Percentiles rank a stretch among this genome's conserved stretches.
These are phyloP conservation scores for Protonemura montana DNA, from an alignment of 2,888 invertebrate genomes.

Conservation along the genomic window DNA sequence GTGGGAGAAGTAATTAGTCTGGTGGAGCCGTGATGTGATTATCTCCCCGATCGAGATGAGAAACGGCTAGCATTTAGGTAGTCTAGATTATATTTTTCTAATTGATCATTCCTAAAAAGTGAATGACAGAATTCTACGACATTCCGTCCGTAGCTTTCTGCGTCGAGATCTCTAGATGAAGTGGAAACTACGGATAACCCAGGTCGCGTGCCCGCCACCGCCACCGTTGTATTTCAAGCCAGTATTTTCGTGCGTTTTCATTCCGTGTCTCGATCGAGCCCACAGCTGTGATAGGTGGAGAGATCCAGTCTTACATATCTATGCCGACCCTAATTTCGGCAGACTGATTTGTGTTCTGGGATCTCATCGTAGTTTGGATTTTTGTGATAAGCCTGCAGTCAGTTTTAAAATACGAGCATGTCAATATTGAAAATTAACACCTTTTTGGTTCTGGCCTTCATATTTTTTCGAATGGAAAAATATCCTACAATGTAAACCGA, in stretches of 20 bases:
- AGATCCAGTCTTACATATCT: not conserved
- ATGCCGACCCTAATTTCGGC: not conserved
- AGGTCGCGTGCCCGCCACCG: not conserved
- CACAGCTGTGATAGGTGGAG: not conserved
- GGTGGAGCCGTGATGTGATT: not conserved
- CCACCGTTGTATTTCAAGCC: not conserved
- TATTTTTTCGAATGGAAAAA: not conserved
- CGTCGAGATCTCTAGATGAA: not conserved
- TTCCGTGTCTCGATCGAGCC: not conserved
- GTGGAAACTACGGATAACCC: no score
- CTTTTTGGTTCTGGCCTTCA: not conserved
- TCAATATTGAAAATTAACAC: not conserved
- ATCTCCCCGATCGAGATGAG: not conserved
- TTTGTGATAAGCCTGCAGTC: not conserved
- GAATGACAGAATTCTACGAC: not conserved
- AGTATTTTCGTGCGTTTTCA: not conserved
- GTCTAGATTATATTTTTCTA: constrained; percentile 12
- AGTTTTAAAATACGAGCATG: not conserved
- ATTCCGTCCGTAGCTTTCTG: not conserved
- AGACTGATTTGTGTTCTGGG: not conserved
- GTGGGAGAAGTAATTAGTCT: not conserved
- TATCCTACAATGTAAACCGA: not conserved
- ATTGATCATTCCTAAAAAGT: not conserved
- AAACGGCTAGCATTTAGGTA: not conserved
- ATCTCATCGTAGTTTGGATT: not conserved